Evolutionary conservation across 1,140 invertebrate species (phyloP).

Genomic region (Panagrolaimus sp.): DNA sequence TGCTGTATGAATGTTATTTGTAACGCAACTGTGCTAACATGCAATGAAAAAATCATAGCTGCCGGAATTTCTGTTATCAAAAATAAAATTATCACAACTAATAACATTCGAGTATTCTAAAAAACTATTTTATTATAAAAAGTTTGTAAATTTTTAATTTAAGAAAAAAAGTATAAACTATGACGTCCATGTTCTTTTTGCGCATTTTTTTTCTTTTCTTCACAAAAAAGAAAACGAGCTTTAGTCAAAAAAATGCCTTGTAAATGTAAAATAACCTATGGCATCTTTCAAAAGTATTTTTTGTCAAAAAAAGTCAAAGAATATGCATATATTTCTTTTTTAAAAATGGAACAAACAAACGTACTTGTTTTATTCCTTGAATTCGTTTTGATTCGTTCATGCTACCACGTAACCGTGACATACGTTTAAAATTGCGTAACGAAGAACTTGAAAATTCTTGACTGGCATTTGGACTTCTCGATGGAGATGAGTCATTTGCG

Average conservation of each 20-base stretch:
- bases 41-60: slow-evolving; percentile 53
- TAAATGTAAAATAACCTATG: no score
- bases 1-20: slow-evolving; percentile 44
- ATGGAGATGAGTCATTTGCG: slow-evolving; percentile 19
- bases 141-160: background rate
- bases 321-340: slow-evolving; percentile 1
- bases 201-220: no score
- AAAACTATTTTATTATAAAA: slow-evolving; percentile 18
- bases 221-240: no score
- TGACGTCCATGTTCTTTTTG: no score
- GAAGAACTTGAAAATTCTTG: slow-evolving; percentile 19
- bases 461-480: background rate
- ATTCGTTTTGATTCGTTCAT: slow-evolving; percentile 53
- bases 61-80: slow-evolving; percentile 55
- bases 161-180: no score
- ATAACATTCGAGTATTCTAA: slow-evolving; percentile 53
- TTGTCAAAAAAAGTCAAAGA: no score
- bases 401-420: slow-evolving; percentile 26
- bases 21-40: slow-evolving; percentile 50
- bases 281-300: no score
- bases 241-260: no score
- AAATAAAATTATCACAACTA: slow-evolving; percentile 54
- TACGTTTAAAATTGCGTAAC: slow-evolving; percentile 10
- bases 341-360: background rate
- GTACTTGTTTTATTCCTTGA: slow-evolving; percentile 52